phyloP scores from a whole-genome alignment of 30 jellyfish, hydroid and myxozoan species.

The Aurelia aurita complex sp. Pacific region DNA sequence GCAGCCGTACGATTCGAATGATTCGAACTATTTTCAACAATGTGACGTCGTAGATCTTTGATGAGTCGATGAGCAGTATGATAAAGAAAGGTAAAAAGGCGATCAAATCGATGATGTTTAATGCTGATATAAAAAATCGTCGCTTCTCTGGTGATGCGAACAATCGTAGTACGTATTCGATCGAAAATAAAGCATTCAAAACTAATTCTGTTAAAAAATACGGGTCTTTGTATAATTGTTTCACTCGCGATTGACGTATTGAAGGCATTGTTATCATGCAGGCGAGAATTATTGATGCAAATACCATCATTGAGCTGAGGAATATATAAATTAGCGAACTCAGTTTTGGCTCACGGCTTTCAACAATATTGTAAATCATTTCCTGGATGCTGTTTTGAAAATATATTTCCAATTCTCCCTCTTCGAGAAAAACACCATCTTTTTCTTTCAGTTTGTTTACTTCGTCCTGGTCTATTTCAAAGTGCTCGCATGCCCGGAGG shows the following conservation, averaged over 20 bases:
- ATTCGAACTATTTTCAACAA: constrained; percentile 47
- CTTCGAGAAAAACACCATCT: constrained; percentile 40
- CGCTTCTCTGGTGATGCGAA: constrained; percentile 45
- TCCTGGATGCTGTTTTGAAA: constrained; percentile 20
- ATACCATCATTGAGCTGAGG: constrained; percentile 9
- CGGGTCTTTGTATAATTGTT: constrained; percentile 9
- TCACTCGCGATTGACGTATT: not conserved
- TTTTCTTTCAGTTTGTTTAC: constrained; percentile 39
- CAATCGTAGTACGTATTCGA: constrained; percentile 48
- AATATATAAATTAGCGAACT: not conserved
- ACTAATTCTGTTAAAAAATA: constrained; percentile 28
- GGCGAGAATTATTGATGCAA: constrained; percentile 38
- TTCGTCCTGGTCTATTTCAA: constrained; percentile 54
- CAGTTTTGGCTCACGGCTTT: constrained; percentile 12
- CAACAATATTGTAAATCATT: constrained; percentile 23
- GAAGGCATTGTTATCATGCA: constrained; percentile 56
- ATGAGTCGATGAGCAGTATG: constrained; percentile 26
- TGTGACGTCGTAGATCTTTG: constrained; percentile 31
- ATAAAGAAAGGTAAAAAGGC: constrained; percentile 61
- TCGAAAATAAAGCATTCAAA: constrained; percentile 24
- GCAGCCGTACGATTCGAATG: constrained; percentile 54
- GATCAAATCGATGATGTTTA: constrained; percentile 52
- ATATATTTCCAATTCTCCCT: not conserved
- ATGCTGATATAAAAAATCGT: constrained; percentile 20
- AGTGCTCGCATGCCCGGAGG: constrained; percentile 74